A percentile compares a stretch with the other conserved stretches of the same genome.
These are phyloP conservation scores for Phrynocephalus forsythii DNA, from an alignment of 2,797 vertebrate species.

Conservation along the genomic window DNA sequence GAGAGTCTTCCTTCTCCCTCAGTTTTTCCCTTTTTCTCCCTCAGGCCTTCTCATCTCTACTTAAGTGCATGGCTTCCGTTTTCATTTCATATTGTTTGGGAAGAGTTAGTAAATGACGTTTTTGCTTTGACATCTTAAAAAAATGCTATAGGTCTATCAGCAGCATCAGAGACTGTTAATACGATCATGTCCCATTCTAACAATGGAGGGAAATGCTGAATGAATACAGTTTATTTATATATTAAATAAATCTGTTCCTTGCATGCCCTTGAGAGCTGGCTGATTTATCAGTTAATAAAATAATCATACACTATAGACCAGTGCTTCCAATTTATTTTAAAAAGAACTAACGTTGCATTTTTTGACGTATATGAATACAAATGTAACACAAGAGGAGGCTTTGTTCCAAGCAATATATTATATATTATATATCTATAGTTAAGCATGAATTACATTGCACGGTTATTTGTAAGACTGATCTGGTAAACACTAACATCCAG, in stretches of 20 bases:
- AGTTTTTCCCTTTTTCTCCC: not conserved
- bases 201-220: conserved; percentile 51
- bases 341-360: conserved; percentile 70
- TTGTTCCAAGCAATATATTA: conserved; percentile 53
- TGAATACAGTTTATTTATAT: conserved; percentile 69
- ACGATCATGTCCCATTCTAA: conserved; percentile 45
- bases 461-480: conserved; percentile 53
- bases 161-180: conserved; percentile 40
- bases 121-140: conserved; percentile 45
- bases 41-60: not conserved
- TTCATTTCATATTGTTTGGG: conserved; percentile 8
- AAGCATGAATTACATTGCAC: conserved; percentile 45
- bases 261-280: conserved; percentile 61
- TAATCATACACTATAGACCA: conserved; percentile 70
- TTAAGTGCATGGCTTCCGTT: not conserved
- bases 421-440: conserved; percentile 52
- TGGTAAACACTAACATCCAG: conserved; percentile 62
- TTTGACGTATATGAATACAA: conserved; percentile 73
- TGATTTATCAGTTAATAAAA: conserved; percentile 76
- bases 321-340: conserved; percentile 72
- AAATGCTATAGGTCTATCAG: conserved; percentile 2
- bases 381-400: conserved; percentile 69
- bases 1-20: not conserved
- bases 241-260: conserved; percentile 66
- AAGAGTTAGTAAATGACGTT: not conserved